phyloP scores from a whole-genome alignment of 2,797 vertebrate genomes.

The Eulemur rubriventer region DNA sequence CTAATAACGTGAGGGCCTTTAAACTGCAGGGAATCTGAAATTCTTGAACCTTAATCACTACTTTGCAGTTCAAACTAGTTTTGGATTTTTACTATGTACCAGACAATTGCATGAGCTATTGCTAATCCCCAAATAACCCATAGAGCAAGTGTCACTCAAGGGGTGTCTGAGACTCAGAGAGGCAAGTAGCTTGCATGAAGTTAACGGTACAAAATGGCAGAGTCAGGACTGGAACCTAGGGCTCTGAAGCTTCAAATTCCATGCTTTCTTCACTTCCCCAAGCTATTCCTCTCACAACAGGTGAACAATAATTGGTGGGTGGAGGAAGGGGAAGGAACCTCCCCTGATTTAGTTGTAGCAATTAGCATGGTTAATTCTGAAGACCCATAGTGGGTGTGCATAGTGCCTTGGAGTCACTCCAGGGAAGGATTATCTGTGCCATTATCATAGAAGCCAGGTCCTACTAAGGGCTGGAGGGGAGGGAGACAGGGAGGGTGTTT shows the following conservation, averaged over 20 bases:
- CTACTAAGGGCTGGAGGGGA: background rate
- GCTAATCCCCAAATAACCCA: background rate
- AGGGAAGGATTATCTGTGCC: background rate
- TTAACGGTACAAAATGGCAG: background rate
- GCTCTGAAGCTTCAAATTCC: background rate
- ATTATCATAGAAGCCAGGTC: background rate
- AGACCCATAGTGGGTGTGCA: background rate
- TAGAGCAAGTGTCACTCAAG: background rate
- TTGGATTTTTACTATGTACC: background rate
- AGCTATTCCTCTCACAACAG: accelerated
- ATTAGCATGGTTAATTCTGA: background rate
- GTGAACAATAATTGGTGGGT: background rate
- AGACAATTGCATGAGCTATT: background rate
- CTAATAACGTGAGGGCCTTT: background rate
- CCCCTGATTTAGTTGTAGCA: background rate
- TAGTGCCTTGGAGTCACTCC: background rate
- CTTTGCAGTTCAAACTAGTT: background rate
- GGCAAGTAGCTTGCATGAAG: background rate
- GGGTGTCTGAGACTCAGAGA: background rate
- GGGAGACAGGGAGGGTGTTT: background rate
- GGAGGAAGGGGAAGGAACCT: background rate
- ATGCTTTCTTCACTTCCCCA: background rate
- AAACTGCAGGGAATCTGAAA: background rate
- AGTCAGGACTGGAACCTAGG: background rate
- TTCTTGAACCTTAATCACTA: background rate